Conservation (phyloP, 2,797 vertebrate species). For the Limnodromus scolopaceus region DNA sequence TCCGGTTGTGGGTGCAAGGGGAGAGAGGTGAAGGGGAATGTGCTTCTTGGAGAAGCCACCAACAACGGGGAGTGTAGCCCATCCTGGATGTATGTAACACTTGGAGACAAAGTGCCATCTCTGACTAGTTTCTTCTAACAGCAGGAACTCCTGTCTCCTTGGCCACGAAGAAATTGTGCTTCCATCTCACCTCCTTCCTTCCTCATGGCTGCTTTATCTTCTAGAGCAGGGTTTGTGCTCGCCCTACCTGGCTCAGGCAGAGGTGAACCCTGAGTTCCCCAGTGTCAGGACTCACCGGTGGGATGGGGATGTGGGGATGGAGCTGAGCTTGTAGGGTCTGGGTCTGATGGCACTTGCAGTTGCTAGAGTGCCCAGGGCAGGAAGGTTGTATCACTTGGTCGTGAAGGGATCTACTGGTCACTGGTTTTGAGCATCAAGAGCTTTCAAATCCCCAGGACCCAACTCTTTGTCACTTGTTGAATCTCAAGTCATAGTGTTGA, state of each 20-base stretch:
- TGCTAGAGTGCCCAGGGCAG: background rate
- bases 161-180: background rate
- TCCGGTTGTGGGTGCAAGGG: background rate
- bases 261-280: accelerated
- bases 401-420: background rate
- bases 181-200: background rate
- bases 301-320: background rate
- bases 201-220: background rate
- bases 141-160: background rate
- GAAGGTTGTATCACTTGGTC: background rate
- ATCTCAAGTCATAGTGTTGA: background rate
- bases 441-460: background rate
- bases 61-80: background rate
- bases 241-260: background rate
- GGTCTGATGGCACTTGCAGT: background rate
- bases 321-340: background rate
- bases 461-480: background rate
- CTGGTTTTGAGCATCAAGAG: background rate
- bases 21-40: background rate
- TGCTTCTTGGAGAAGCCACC: background rate
- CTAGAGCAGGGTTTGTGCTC: accelerated
- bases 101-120: accelerated
- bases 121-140: accelerated
- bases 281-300: background rate
- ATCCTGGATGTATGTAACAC: accelerated